phyloP scores from a whole-genome alignment of 2,888 invertebrate genomes.

The Campoplex nolae region DNA sequence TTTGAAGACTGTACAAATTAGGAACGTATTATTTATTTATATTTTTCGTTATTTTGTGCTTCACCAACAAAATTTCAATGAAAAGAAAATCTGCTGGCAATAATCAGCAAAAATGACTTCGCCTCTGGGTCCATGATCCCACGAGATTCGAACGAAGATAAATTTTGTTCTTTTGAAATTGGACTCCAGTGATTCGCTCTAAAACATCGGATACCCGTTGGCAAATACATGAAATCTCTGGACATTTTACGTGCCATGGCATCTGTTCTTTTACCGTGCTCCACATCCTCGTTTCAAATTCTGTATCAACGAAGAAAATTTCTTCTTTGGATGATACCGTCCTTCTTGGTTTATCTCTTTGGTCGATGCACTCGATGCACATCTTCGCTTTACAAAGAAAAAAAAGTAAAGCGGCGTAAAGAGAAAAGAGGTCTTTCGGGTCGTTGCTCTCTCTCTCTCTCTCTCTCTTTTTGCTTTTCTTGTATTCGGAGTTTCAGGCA shows the following conservation, averaged over 20 bases:
- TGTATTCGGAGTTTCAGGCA: slow-evolving; percentile 54
- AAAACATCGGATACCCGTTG: neutral
- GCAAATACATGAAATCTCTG: slow-evolving; percentile 32
- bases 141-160: too few species aligned
- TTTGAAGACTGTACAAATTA: too few species aligned
- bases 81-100: too few species aligned
- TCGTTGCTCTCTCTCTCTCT: neutral
- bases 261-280: slow-evolving; percentile 43
- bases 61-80: too few species aligned
- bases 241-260: slow-evolving; percentile 42
- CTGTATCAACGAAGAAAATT: slow-evolving; percentile 32
- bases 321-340: slow-evolving; percentile 22
- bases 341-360: slow-evolving; percentile 8
- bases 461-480: neutral
- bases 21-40: too few species aligned
- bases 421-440: slow-evolving; percentile 53
- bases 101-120: too few species aligned
- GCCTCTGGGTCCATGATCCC: too few species aligned
- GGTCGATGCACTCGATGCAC: slow-evolving; percentile 25
- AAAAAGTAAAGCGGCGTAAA: slow-evolving; percentile 69
- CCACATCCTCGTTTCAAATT: slow-evolving; percentile 41
- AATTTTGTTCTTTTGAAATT: too few species aligned
- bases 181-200: neutral
- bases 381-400: slow-evolving; percentile 72
- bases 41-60: too few species aligned